Conservation (phyloP, 2,797 vertebrate genomes). For the Clarias platycephalus region DNA sequence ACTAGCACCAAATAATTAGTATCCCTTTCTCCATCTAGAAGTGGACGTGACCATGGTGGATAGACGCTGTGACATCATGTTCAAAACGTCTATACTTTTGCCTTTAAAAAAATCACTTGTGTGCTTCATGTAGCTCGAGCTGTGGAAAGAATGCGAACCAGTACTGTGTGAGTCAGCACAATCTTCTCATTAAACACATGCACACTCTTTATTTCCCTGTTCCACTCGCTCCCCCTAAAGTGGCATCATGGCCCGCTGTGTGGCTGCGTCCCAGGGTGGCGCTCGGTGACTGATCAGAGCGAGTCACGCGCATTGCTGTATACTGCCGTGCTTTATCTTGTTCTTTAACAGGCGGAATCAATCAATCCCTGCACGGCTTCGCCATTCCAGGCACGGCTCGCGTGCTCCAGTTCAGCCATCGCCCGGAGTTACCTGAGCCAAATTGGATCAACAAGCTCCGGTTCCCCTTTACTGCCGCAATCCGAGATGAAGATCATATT, state of each 20-base stretch:
- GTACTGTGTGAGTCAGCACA: constrained; percentile 9
- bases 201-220: constrained; percentile 16
- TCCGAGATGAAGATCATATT: constrained; percentile 97
- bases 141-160: neutral
- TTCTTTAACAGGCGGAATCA: constrained; percentile 94
- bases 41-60: no score
- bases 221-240: neutral
- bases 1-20: no score
- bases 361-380: constrained; percentile 86
- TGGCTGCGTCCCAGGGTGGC: constrained; percentile 77
- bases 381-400: constrained; percentile 83
- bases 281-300: constrained; percentile 68
- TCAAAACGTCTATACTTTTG: neutral
- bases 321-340: constrained; percentile 96
- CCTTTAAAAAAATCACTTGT: neutral
- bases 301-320: constrained; percentile 83
- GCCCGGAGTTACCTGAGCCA: constrained; percentile 81
- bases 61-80: no score
- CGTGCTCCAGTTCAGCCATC: constrained; percentile 71
- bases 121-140: neutral
- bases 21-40: no score
- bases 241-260: constrained; percentile 60
- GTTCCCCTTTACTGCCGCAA: constrained; percentile 88
- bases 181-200: constrained; percentile 15
- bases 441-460: constrained; percentile 96